Evolutionary conservation across 1,140 invertebrate species (phyloP), one percentile per base, ranked within the genome.

Genomic region (Thalassaphorura encarpata): DNA sequence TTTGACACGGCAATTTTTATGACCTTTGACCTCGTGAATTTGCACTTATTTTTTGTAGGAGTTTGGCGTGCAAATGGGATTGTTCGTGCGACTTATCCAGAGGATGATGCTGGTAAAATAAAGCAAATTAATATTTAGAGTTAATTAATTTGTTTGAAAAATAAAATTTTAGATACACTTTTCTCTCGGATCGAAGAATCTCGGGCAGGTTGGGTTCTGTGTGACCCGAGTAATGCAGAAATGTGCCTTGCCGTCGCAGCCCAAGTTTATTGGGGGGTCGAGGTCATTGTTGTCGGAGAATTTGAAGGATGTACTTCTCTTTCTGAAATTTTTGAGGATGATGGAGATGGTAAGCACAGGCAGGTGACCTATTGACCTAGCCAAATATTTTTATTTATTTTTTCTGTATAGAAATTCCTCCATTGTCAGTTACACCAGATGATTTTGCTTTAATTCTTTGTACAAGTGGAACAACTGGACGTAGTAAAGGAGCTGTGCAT

Each of bases 51-150:
- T 8, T 52, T 56, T 15, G 16, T 55, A 0, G 63, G 57, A 40
- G 55, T 63, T 19, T 66, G 63, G 63, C 52, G 63, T 33, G 54
- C 53, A 4, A 63, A 63, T 48, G 63, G 63, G 16, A 54, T 54
- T 13, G 45, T 48, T 4, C 29, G 62, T 13, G 56, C 59, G 1
- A 57, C 54, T 19, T 64, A 64, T 28, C 63, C 63, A 15, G 63
- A 64, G 42, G 63, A 64, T 29, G 39, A 36, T 19, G 53, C 24
- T 18, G 56, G 61, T 62, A 23, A 36, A 5, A 18, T 13, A n/a
- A n/a, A n/a, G n/a, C 31, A 13, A 4, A 18, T 36, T 31, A 8
- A 8, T 18, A 43, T 23, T 16, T 24, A 39, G n/a, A 36, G 21
- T 27, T 3, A 48, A 26, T 11, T 42, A 13, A 45, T n/a, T 21